These are phyloP conservation scores for Decapterus maruadsi DNA, from an alignment of 2,797 vertebrate genomes.

Conservation along the genomic window DNA sequence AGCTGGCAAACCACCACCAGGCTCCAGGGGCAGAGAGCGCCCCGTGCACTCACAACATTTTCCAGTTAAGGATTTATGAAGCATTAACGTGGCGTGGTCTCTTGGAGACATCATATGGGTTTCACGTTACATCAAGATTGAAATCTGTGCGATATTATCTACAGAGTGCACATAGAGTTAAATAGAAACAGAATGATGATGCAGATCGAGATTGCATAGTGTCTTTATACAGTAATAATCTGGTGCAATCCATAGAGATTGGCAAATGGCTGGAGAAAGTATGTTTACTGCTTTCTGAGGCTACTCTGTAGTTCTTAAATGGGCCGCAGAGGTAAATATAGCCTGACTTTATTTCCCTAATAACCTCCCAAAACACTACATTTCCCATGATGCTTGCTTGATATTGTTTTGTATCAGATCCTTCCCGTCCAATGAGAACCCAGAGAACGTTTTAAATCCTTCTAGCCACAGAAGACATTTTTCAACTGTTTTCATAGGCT, in stretches of 20 bases:
- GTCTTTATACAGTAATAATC: constrained; percentile 72
- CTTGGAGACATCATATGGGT: constrained; percentile 63
- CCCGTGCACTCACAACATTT: constrained; percentile 62
- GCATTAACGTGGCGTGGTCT: constrained; percentile 68
- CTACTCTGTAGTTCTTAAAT: constrained; percentile 30
- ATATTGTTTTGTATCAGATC: neutral
- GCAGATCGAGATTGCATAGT: constrained; percentile 62
- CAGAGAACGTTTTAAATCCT: neutral
- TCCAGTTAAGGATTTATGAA: constrained; percentile 76
- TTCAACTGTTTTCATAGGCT: neutral
- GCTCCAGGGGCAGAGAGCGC: constrained; percentile 45
- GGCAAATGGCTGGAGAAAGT: constrained; percentile 41
- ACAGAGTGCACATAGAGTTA: constrained; percentile 26
- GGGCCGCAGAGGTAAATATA: neutral
- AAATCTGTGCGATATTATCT: constrained; percentile 54
- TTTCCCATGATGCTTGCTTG: neutral
- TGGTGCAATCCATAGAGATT: constrained; percentile 57
- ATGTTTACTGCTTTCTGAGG: constrained; percentile 37
- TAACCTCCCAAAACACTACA: neutral
- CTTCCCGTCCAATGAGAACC: neutral
- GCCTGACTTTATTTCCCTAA: neutral
- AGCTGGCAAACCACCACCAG: constrained; percentile 63
- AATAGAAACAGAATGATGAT: constrained; percentile 59
- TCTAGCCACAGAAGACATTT: constrained; percentile 6
- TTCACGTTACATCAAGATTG: constrained; percentile 72